Evolutionary conservation across 1,140 invertebrate genomes (phyloP).

Genomic region (Cryptotermes secundus): DNA sequence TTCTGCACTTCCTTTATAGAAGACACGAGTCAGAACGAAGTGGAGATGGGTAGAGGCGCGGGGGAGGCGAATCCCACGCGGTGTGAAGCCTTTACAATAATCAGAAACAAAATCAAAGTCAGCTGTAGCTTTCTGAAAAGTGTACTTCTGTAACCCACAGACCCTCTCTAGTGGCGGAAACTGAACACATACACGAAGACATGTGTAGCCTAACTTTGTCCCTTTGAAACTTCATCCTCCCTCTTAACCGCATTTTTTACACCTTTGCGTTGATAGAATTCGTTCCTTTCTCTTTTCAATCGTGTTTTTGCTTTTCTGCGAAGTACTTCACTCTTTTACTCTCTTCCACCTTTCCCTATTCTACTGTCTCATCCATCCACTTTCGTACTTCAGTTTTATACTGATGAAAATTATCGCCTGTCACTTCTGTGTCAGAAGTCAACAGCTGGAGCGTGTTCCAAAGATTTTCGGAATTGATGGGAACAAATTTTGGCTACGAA

Average conservation of each 20-base stretch:
- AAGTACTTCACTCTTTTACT: too few species aligned
- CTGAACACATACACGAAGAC: neutral
- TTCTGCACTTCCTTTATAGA: neutral
- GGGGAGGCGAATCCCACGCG: neutral
- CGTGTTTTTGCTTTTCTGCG: neutral
- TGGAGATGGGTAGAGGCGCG: too few species aligned
- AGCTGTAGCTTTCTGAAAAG: neutral
- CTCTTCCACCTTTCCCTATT: neutral
- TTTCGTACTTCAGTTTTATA: neutral
- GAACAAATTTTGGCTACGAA: too few species aligned
- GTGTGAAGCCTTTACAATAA: neutral
- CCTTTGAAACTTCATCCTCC: neutral
- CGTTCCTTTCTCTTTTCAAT: neutral
- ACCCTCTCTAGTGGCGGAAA: neutral
- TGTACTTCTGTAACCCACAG: neutral
- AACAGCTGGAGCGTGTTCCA: too few species aligned
- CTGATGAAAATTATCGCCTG: neutral
- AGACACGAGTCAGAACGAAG: neutral
- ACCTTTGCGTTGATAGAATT: neutral
- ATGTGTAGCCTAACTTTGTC: neutral
- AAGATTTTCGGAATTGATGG: too few species aligned
- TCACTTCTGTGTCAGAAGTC: neutral
- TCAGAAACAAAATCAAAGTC: slow-evolving; percentile 2
- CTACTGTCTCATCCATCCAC: too few species aligned
- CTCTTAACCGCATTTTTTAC: neutral